phyloP scores from a whole-genome alignment of 2,888 invertebrate species.

The Busseola fusca region DNA sequence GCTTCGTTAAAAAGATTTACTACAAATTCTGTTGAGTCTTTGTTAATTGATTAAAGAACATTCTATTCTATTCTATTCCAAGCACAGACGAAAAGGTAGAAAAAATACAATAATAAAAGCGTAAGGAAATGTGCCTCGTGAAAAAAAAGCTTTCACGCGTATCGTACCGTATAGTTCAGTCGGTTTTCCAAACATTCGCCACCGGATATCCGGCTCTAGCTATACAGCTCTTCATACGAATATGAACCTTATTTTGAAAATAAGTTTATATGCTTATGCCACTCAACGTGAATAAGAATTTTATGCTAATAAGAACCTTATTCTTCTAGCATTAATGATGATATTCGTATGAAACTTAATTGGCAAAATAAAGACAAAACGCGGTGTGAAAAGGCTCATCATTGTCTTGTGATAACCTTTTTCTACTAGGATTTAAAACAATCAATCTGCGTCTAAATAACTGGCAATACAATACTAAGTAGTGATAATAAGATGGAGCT shows the following conservation, averaged over 20 bases:
- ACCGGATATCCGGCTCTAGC: too few relatives aligned
- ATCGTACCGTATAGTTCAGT: background rate
- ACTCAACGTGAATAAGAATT: background rate
- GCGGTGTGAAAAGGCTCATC: background rate
- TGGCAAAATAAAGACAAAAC: background rate
- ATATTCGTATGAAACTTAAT: background rate
- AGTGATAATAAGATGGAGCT: conserved; percentile 8
- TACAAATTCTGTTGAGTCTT: too few relatives aligned
- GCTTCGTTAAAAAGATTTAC: too few relatives aligned
- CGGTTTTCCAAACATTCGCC: background rate
- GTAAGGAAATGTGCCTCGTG: too few relatives aligned
- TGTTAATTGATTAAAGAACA: too few relatives aligned
- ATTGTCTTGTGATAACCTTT: background rate
- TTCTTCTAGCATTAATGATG: background rate
- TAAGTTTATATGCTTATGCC: background rate
- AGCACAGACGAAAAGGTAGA: too few relatives aligned
- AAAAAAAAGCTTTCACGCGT: too few relatives aligned
- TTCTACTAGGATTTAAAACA: background rate
- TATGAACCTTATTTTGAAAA: too few relatives aligned
- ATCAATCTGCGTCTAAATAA: background rate
- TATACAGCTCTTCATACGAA: background rate
- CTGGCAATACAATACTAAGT: conserved; percentile 25
- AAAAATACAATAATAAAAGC: too few relatives aligned
- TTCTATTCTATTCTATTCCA: too few relatives aligned
- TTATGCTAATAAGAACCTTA: background rate